phyloP scores from a whole-genome alignment of 2,888 invertebrate species.

The Punctoribates punctum region DNA sequence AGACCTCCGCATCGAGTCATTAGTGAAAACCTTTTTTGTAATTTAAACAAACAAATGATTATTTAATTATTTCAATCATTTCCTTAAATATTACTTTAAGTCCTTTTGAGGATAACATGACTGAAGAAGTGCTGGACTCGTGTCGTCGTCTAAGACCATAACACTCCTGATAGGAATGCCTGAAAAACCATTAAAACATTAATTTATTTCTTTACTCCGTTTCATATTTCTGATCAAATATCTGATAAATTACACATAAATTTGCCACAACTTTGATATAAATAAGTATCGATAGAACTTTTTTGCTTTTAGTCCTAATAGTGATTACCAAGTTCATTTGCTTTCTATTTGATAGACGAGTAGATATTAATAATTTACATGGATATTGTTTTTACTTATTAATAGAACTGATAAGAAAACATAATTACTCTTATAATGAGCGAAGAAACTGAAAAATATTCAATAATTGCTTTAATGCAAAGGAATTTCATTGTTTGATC shows the following conservation, averaged over 20 bases:
- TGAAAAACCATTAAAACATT: constrained; percentile 39
- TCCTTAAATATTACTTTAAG: constrained; percentile 62
- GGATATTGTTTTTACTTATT: no score
- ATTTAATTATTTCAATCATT: not conserved
- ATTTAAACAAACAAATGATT: not conserved
- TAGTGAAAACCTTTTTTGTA: constrained; percentile 64
- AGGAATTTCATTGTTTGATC: no score
- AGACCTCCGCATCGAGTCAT: constrained; percentile 84
- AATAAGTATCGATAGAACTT: no score
- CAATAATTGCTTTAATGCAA: no score
- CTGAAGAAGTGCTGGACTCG: constrained; percentile 83
- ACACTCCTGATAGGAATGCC: constrained; percentile 65
- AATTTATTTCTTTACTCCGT: not conserved
- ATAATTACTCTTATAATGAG: no score
- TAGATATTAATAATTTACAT: no score
- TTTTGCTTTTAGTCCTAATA: no score
- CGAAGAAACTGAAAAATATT: no score
- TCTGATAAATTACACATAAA: not conserved
- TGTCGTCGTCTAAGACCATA: constrained; percentile 78
- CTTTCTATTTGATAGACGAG: no score
- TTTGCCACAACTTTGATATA: no score
- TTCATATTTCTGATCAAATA: not conserved
- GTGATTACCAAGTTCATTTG: no score
- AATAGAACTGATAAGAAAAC: no score
- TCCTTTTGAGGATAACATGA: constrained; percentile 91